Evolutionary conservation across 2,113 vertebrate genomes (phyloP).

Genomic region (Burhinus bistriatus): DNA sequence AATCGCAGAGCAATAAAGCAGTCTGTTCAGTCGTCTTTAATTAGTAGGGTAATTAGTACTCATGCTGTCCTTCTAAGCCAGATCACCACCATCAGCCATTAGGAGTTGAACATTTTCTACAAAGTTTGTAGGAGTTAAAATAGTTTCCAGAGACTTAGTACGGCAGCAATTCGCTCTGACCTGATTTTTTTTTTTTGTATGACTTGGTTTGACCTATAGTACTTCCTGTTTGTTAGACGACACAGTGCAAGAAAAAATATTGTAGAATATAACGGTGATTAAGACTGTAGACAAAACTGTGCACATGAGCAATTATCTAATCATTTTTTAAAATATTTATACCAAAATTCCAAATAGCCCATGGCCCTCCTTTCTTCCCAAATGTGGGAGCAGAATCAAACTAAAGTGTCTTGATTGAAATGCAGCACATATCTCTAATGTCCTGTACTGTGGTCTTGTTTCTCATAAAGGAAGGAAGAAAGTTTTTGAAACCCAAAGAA

Average conservation of each 20-base stretch:
- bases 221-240: neutral
- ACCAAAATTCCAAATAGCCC: neutral
- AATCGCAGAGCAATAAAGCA: neutral
- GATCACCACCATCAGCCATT: neutral
- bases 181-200: neutral
- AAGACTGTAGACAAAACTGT: neutral
- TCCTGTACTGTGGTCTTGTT: neutral
- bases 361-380: neutral
- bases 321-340: accelerated
- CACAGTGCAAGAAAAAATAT: neutral
- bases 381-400: neutral
- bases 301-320: neutral
- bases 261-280: neutral
- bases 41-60: neutral
- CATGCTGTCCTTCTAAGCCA: neutral
- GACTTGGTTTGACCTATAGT: neutral
- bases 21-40: neutral
- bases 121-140: neutral
- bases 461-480: neutral
- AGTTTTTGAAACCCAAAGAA: neutral
- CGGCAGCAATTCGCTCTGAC: neutral
- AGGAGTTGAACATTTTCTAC: neutral
- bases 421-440: neutral
- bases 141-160: neutral
- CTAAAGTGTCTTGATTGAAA: neutral